Evolutionary conservation across 64 coral and sea anemone species (phyloP).

Genomic region (Pocillopora verrucosa): DNA sequence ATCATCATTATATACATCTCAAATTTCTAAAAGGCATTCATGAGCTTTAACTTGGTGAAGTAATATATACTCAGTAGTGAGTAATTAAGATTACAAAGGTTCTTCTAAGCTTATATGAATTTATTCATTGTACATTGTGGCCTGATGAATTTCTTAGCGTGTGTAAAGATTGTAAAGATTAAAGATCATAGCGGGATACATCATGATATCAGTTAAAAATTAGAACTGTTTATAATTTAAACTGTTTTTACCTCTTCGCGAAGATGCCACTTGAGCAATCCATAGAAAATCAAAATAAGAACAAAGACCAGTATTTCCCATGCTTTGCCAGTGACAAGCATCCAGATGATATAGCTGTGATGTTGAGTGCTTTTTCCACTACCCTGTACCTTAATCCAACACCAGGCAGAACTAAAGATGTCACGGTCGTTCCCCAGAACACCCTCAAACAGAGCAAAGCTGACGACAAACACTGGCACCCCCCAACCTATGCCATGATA

Average conservation of each 20-base stretch:
- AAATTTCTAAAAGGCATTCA: too few species aligned
- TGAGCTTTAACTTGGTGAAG: too few species aligned
- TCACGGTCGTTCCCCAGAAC: slow-evolving; percentile 58
- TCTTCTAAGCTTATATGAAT: too few species aligned
- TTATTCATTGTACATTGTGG: too few species aligned
- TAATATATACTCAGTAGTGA: too few species aligned
- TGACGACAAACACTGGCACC: slow-evolving; percentile 49
- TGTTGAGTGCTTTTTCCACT: not conserved
- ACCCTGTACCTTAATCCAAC: slow-evolving; percentile 58
- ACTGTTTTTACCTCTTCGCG: slow-evolving; percentile 44
- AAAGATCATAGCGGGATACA: too few species aligned
- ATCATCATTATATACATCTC: too few species aligned
- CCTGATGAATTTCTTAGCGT: too few species aligned
- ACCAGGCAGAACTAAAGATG: slow-evolving; percentile 67
- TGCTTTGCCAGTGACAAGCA: slow-evolving; percentile 75
- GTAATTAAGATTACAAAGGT: too few species aligned
- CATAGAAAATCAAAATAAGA: slow-evolving; percentile 57
- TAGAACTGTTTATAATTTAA: not conserved
- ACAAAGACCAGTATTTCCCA: slow-evolving; percentile 85
- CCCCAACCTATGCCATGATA: slow-evolving; percentile 76
- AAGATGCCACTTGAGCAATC: slow-evolving; percentile 61
- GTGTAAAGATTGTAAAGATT: too few species aligned
- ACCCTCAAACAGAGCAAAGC: slow-evolving; percentile 17
- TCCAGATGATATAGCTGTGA: slow-evolving; percentile 41
- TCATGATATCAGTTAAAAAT: too few species aligned